Conservation (phyloP, 2,888 invertebrate genomes). For the Spatulosminthurus flaviceps region DNA sequence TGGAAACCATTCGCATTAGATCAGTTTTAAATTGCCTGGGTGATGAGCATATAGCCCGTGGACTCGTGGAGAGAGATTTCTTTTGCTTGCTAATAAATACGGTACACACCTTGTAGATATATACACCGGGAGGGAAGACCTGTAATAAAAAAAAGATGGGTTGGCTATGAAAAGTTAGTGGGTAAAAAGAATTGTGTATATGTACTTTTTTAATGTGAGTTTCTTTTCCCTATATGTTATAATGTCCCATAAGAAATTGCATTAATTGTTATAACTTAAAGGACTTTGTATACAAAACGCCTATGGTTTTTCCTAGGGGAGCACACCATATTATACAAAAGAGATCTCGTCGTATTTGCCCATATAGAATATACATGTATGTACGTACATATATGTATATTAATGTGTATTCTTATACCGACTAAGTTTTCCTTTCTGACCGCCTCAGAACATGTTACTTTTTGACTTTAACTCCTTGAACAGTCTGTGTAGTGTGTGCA, state of each 20-base stretch:
- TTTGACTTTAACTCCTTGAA: background rate
- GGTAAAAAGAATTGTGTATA: no score
- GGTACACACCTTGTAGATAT: constrained; percentile 11
- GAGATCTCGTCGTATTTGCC: no score
- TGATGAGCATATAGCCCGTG: constrained; percentile 25
- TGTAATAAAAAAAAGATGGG: background rate
- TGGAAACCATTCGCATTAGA: constrained; percentile 40
- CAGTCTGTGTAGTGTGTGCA: background rate
- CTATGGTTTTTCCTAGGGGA: background rate
- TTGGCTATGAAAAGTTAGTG: background rate
- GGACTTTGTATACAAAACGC: constrained; percentile 8
- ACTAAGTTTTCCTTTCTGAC: constrained; percentile 16
- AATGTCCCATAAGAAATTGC: background rate
- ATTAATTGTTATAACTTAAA: background rate
- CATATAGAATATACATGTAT: no score
- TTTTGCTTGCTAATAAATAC: constrained; percentile 12
- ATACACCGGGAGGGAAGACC: background rate
- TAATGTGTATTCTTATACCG: no score
- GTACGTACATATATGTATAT: background rate
- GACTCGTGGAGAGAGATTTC: constrained; percentile 10
- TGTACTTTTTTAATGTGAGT: no score
- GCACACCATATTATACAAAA: background rate
- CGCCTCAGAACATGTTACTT: constrained; percentile 25
- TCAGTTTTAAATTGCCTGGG: constrained; percentile 36
- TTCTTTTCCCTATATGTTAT: background rate